phyloP scores from a whole-genome alignment of 1,140 invertebrate genomes.

The Pentalonia nigronervosa region DNA sequence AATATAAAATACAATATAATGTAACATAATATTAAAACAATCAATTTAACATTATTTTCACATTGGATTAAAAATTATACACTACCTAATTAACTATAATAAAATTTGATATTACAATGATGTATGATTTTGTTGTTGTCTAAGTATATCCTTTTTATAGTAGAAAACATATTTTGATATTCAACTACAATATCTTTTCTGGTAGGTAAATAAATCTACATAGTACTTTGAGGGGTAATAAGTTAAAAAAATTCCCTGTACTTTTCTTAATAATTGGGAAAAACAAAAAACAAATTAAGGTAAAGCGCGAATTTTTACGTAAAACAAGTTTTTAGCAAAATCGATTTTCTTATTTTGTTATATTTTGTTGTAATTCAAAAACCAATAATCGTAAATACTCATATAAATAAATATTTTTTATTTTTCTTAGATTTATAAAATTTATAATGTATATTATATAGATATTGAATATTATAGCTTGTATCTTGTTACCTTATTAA shows the following conservation, averaged over 20 bases:
- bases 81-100: too few species aligned
- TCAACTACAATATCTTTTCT: too few species aligned
- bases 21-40: too few species aligned
- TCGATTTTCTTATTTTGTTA: not conserved
- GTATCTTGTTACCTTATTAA: not conserved
- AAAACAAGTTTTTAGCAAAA: not conserved
- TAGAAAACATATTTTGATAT: not conserved
- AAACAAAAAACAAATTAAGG: not conserved
- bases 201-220: too few species aligned
- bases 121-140: too few species aligned
- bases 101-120: too few species aligned
- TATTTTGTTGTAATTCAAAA: not conserved
- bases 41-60: too few species aligned
- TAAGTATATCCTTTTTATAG: not conserved
- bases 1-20: too few species aligned
- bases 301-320: not conserved
- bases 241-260: not conserved
- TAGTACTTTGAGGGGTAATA: too few species aligned
- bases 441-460: not conserved
- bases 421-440: too few species aligned
- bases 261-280: not conserved
- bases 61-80: too few species aligned
- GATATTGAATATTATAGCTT: not conserved
- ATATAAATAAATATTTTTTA: too few species aligned
- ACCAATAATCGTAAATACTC: not conserved